These are phyloP conservation scores for Oscheius sp. DNA, from an alignment of 1,140 invertebrate species.

Conservation along the genomic window DNA sequence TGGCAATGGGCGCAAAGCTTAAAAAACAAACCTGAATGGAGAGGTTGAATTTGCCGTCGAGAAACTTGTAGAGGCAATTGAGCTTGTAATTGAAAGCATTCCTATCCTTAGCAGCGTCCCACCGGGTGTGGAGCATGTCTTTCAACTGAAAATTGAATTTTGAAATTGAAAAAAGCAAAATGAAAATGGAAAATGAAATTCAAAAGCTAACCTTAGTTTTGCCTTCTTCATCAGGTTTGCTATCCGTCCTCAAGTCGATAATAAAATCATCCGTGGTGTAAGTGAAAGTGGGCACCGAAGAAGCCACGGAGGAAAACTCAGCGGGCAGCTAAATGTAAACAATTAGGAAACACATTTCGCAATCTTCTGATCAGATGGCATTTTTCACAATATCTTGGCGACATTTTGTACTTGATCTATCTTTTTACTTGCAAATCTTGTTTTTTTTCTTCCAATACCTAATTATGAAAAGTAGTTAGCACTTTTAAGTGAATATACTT, in stretches of 20 bases:
- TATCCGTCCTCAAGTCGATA: slow-evolving; percentile 25
- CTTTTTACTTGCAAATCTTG: slow-evolving; percentile 4
- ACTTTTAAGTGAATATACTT: no score
- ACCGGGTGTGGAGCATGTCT: slow-evolving; percentile 46
- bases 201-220: background rate
- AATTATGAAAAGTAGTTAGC: no score
- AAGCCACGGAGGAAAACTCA: slow-evolving; percentile 26
- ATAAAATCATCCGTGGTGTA: slow-evolving; percentile 27
- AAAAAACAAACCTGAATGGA: slow-evolving; percentile 52
- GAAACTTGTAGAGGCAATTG: slow-evolving; percentile 57
- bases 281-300: slow-evolving; percentile 20
- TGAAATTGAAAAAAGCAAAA: background rate
- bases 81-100: slow-evolving; percentile 56
- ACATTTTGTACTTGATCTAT: background rate
- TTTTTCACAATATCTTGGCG: background rate
- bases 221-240: background rate
- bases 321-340: slow-evolving; percentile 26
- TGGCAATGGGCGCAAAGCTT: background rate
- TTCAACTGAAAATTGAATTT: slow-evolving; percentile 42
- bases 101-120: slow-evolving; percentile 48
- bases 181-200: background rate
- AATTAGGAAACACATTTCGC: background rate
- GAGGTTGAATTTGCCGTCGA: slow-evolving; percentile 55
- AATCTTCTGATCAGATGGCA: background rate
- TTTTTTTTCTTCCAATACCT: background rate